phyloP scores from a whole-genome alignment of 2,113 vertebrate species.

The Chauna torquata region DNA sequence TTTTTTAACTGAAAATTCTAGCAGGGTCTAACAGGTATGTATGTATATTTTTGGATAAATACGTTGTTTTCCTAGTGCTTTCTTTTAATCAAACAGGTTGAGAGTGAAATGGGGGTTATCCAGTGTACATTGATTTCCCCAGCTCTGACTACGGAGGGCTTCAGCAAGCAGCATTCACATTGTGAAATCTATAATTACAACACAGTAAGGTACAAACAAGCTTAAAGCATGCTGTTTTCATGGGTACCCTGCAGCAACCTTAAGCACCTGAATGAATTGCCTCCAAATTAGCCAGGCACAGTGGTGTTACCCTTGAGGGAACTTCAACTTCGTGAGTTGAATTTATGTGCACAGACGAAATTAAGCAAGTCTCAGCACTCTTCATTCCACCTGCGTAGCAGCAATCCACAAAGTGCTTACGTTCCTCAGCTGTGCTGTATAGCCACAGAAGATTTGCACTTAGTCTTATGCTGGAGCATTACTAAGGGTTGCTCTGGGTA shows the following conservation, averaged over 20 bases:
- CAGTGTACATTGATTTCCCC: neutral
- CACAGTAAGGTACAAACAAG: neutral
- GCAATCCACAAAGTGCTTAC: neutral
- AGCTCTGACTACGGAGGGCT: neutral
- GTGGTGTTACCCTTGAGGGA: neutral
- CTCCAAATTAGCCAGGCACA: neutral
- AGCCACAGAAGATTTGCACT: neutral
- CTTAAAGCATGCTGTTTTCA: neutral
- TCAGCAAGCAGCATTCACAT: neutral
- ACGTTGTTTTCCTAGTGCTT: neutral
- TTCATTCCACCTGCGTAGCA: neutral
- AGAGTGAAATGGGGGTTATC: neutral
- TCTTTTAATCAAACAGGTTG: neutral
- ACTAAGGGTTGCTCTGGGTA: neutral
- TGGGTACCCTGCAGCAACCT: neutral
- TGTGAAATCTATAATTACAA: neutral
- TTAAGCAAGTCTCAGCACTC: neutral
- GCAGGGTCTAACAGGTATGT: neutral
- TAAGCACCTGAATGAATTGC: neutral
- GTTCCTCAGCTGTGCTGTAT: neutral
- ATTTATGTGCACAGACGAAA: neutral
- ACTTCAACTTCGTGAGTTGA: neutral
- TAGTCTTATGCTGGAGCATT: fast-evolving
- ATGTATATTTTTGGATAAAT: neutral
- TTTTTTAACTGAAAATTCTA: neutral